These are phyloP conservation scores for human (Homo sapiens) DNA, from an alignment of 2,113 vertebrate genomes.

Conservation along the genomic window GRCh38 chr20:17404001-17404500, in stretches of 20 bases:
- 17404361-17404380: not conserved
- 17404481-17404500: not conserved
- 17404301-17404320: not conserved
- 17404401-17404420: not conserved
- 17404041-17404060: not conserved
- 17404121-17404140: not conserved
- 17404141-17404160: not conserved
- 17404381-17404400: not conserved
- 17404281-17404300: not conserved
- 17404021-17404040: not conserved
- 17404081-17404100: not conserved
- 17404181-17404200: not conserved
- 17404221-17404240: not conserved
- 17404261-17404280: not conserved
- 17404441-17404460: not conserved
- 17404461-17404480: not conserved
- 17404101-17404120: not conserved
- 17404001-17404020: not conserved
- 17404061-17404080: not conserved
- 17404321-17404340: not conserved
- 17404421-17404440: not conserved
- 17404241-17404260: not conserved
- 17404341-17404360: not conserved
- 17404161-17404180: not conserved
- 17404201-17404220: not conserved